A percentile compares a stretch with the other conserved stretches of the same genome.
phyloP scores from a whole-genome alignment of 2,888 invertebrate species.

The Nemoura dubitans region DNA sequence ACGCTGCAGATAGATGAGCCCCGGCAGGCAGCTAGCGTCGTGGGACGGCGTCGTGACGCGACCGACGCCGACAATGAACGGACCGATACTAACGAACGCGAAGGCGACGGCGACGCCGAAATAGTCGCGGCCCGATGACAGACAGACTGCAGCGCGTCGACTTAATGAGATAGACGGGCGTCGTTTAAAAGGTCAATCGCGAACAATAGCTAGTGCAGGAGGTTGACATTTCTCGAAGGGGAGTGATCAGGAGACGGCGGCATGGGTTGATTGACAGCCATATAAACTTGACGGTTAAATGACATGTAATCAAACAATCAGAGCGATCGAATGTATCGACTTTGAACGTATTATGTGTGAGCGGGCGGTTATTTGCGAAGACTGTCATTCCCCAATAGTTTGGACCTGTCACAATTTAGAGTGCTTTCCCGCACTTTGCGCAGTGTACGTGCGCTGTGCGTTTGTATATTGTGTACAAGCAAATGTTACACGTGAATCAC shows the following conservation, averaged over 20 bases:
- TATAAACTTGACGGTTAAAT: not conserved
- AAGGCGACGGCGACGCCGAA: not conserved
- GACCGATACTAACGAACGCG: not conserved
- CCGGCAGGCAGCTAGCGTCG: not conserved
- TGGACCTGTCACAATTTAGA: not conserved
- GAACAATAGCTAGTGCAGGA: not conserved
- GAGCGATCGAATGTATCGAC: not conserved
- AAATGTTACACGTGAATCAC: not conserved
- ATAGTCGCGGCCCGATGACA: not conserved
- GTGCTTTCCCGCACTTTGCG: not conserved
- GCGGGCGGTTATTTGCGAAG: not conserved
- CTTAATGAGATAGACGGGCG: slow-evolving; percentile 5
- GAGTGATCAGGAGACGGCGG: not conserved
- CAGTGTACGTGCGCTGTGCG: too few species aligned
- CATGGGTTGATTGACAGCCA: not conserved
- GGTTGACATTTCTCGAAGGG: slow-evolving; percentile 13
- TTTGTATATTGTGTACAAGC: not conserved
- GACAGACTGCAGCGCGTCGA: slow-evolving; percentile 7
- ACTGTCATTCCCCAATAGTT: not conserved
- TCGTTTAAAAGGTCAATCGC: slow-evolving; percentile 25
- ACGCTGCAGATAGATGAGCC: not conserved
- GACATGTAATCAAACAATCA: not conserved
- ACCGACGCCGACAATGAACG: not conserved
- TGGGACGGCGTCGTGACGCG: not conserved
- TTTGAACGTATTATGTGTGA: not conserved